Base-by-base conservation (phyloP, 1,140 invertebrate species). In the Drosophila orena region DNA sequence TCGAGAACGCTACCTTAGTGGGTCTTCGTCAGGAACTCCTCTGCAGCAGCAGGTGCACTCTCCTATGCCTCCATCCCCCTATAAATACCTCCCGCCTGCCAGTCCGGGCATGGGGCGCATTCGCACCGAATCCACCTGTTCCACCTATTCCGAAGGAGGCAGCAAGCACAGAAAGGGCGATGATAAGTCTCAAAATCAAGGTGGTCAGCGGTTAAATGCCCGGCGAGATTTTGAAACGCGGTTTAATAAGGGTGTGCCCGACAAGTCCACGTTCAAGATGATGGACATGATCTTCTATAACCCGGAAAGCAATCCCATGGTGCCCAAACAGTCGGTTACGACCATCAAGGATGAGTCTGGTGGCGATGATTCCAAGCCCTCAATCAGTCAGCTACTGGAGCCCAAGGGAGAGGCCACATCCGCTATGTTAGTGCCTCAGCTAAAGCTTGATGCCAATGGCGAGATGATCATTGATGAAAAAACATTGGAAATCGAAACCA, bases 231-330 rank as follows among this genome's bases (percentile, higher is more conserved):
- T 95, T 86, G 90, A 93, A 12, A 85, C 93, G 6, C 94, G 94
- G 53, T 93, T 93, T 60, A 66, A 77, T 12, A 93, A 95, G 53
- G 93, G 93, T 30, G 92, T 94, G 24, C 91, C 92, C 22, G 96
- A 97, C 76, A 93, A 94, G 77, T 93, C 93, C 22, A 94, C 94
- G 52, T 94, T 98, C 59, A 98, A 95, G 42, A 98, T 98, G 97
- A 96, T 96, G 77, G 97, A 98, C 93, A 94, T 98, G 46, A 97
- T 98, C 77, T 97, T 96, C 92, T 98, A 97, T 92, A 98, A 98
- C 93, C 97, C 97, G 3, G 90, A 93, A 1, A 94, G 94, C 20
- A 96, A 96, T 93, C 95, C 95, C 3, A 95, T 96, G 94, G 93
- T 91, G 53, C 85, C 83, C 49, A 93, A 76, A 77, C 81, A 86